Percentiles rank a stretch among this genome's conserved stretches.
Evolutionary conservation across 2,797 vertebrate species (phyloP).

Genomic region (Tragelaphus eurycerus): DNA sequence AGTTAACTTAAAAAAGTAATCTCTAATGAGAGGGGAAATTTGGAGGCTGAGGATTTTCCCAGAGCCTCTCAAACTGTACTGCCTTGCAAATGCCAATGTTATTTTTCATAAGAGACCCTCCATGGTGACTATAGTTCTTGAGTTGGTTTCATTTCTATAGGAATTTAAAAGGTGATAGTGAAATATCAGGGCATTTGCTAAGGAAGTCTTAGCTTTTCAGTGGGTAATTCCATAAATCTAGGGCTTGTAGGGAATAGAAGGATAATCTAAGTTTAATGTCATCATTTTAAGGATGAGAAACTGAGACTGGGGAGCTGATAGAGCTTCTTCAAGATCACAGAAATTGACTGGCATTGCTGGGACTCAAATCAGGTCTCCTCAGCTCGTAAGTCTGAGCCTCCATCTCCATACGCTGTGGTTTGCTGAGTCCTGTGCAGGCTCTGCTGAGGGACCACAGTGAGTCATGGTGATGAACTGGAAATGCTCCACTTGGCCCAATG

Average conservation of each 20-base stretch:
- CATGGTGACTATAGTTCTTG: neutral
- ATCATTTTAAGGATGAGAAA: neutral
- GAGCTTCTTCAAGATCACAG: neutral
- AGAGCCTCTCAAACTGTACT: neutral
- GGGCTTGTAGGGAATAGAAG: neutral
- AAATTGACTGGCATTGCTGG: neutral
- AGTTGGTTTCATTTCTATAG: neutral
- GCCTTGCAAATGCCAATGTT: rapidly evolving
- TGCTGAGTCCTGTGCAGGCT: neutral
- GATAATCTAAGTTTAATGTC: neutral
- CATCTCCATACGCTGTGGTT: neutral
- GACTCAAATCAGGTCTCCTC: neutral
- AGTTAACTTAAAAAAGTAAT: neutral
- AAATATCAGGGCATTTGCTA: neutral
- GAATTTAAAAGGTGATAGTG: neutral
- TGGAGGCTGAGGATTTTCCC: neutral
- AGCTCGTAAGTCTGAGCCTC: neutral
- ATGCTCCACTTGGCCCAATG: neutral
- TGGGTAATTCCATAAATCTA: neutral
- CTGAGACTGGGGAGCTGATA: neutral
- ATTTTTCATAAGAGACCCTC: neutral
- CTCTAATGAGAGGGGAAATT: neutral
- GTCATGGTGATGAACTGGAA: neutral
- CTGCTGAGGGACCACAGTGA: neutral
- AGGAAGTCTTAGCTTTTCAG: neutral